Conservation (phyloP, 2,113 vertebrate genomes). For the western clawed frog (Xenopus tropicalis) region DNA sequence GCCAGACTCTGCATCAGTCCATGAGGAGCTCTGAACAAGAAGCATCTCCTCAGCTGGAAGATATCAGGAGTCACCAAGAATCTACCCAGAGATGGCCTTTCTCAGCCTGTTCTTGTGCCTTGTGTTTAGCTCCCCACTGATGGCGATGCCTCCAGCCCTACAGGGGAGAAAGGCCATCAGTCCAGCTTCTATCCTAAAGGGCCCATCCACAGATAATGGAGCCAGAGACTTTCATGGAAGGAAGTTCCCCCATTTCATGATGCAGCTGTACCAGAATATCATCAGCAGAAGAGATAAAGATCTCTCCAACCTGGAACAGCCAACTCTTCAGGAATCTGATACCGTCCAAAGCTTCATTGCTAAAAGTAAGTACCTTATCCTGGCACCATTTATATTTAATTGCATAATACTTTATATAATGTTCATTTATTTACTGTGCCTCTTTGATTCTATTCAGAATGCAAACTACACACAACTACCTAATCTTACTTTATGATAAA, state of each 20-base stretch:
- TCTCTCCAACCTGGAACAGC: constrained; percentile 41
- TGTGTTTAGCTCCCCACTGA: background rate
- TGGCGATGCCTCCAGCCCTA: constrained; percentile 7
- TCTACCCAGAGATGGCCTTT: background rate
- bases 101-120: background rate
- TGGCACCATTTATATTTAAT: background rate
- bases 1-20: constrained; percentile 59
- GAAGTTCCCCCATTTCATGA: constrained; percentile 72
- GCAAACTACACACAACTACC: background rate
- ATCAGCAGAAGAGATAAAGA: constrained; percentile 25
- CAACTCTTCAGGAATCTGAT: constrained; percentile 56
- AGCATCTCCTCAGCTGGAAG: constrained; percentile 50
- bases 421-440: background rate
- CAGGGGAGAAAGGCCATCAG: too few species aligned
- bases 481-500: too few species aligned
- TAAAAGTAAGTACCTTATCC: constrained; percentile 64
- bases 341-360: constrained; percentile 72
- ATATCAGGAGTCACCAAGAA: constrained; percentile 28
- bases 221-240: constrained; percentile 34
- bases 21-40: constrained; percentile 67
- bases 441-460: too few species aligned
- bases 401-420: background rate
- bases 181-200: background rate
- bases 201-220: background rate
- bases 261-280: constrained; percentile 75